Base-by-base conservation (phyloP, 1,140 invertebrate species). In the Bombus cullumanus region DNA sequence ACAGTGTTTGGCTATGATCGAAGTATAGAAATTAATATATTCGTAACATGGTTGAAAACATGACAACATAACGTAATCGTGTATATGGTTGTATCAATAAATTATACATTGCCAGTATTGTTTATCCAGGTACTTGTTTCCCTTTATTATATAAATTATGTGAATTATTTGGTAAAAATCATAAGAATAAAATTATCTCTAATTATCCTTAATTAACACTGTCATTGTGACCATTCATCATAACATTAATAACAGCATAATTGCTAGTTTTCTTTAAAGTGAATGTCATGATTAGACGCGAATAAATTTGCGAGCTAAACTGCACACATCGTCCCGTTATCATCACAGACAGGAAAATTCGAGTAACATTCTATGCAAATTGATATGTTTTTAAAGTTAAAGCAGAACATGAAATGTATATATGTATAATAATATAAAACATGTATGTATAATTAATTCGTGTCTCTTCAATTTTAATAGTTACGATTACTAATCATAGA, bases 231-330 rank as follows among this genome's bases (percentile, higher is more conserved):
- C 18, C 39, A 28, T 39, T 68, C 31, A 25, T 34, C 3, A 5
- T 28, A 39, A 71, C 34, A 10, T 68, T 76, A 59, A 37, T 25
- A 22, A n/a, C 2, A 34, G 1, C 6, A 28, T 57, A 75, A 75
- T 53, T 57, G 22, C 22, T 3, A 53, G n/a, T 10, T 75, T 57
- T 37, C 47, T 34, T 53, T 28, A 57, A 74, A 74, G 18, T 28
- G 73, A 53, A 75, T 75, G 37, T 39, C 53, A 41, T 15, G 28
- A 62, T 73, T 28, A 62, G 53, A 77, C 39, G 25, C 39, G 39
- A 77, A 77, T 62, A 62, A 77, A 77, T 77, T 53, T 68, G 15
- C 57, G 8, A 62, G 59, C 2, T 31, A 41, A 77, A 77, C 39
- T 31, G 39, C 22, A 66, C 39, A 10, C 53, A 76, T 37, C n/a